Conservation (phyloP, 2,888 invertebrate species). For the Latheticus oryzae region DNA sequence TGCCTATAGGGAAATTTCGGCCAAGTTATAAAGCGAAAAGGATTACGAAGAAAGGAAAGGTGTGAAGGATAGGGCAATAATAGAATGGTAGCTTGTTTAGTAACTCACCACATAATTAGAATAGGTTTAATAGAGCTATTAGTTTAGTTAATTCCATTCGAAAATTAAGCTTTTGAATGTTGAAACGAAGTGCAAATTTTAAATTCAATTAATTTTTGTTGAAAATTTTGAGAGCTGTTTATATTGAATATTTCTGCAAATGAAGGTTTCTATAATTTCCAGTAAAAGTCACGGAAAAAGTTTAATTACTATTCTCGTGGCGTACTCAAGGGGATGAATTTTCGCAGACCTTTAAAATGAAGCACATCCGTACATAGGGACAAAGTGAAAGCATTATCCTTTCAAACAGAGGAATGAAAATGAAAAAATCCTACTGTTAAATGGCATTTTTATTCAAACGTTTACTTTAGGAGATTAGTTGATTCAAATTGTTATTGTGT, state of each 20-base stretch:
- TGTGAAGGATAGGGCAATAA: not conserved
- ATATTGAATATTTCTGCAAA: too few species aligned
- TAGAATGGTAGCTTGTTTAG: not conserved
- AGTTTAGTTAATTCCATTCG: too few species aligned
- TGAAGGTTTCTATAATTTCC: too few species aligned
- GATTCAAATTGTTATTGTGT: too few species aligned
- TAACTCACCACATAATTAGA: slow-evolving; percentile 7
- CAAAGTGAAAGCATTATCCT: slow-evolving; percentile 11
- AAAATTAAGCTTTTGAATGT: too few species aligned
- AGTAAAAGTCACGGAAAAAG: slow-evolving; percentile 27
- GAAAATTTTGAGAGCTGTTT: too few species aligned
- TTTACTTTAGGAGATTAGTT: too few species aligned
- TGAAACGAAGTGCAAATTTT: too few species aligned
- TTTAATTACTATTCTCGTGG: slow-evolving; percentile 30
- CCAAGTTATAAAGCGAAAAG: not conserved
- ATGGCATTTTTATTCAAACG: slow-evolving; percentile 27
- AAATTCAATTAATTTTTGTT: too few species aligned
- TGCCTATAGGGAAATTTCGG: not conserved
- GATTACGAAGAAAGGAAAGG: not conserved
- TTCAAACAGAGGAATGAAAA: slow-evolving; percentile 10
- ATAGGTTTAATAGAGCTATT: not conserved
- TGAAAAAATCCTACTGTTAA: slow-evolving; percentile 23
- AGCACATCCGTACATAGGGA: slow-evolving; percentile 13
- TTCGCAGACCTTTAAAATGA: slow-evolving; percentile 18
- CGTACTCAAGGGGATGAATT: slow-evolving; percentile 21